Base-by-base conservation (phyloP, 2,888 invertebrate species). In the Dynastes maya region DNA sequence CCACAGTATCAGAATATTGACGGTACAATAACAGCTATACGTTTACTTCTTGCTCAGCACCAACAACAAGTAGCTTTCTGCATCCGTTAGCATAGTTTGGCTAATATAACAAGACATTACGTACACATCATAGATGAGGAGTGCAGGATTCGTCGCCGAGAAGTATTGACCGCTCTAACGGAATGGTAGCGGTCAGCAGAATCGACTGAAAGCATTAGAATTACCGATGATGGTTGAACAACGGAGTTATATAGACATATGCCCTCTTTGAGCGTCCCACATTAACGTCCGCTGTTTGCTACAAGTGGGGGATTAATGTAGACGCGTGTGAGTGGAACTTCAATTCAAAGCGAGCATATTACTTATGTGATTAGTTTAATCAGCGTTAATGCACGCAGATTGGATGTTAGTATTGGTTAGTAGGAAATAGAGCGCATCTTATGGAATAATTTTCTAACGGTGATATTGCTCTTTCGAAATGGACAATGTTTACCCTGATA, bases 161-260 rank as follows among this genome's bases (percentile, higher is more conserved):
- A 51, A 51, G 11, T 55, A 16, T 53, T 53, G 53, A 53, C 2
- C 55, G 55, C n/a, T 55, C 2, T 55, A 16, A 16, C 3, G 16
- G n/a, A 58, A 58, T 16, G 8, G 8, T 58, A 58, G 55, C 22
- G 55, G 55, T 58, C 55, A 58, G 22, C 55, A 58, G 55, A 58
- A 22, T 8, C 8, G 55, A 58, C 22, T 4, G 22, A 58, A 22
- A 22, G 16, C 55, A 27, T 22, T 16, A 9, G 55, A 58, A 22
- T 1, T 58, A 58, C 0, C 55, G 55, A 22, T 58, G 22, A 58
- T 58, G 55, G 55, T 22, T 58, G 22, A 58, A 58, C 22, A 58
- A 58, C 55, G 55, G 13, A 53, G 55, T 5, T 4, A 58, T 58
- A 58, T 22, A 58, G 4, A 22, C 22, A 58, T 11, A 45, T 45